Evolutionary conservation across 1,140 invertebrate genomes (phyloP).

Genomic region (Tetragnatha versicolor): DNA sequence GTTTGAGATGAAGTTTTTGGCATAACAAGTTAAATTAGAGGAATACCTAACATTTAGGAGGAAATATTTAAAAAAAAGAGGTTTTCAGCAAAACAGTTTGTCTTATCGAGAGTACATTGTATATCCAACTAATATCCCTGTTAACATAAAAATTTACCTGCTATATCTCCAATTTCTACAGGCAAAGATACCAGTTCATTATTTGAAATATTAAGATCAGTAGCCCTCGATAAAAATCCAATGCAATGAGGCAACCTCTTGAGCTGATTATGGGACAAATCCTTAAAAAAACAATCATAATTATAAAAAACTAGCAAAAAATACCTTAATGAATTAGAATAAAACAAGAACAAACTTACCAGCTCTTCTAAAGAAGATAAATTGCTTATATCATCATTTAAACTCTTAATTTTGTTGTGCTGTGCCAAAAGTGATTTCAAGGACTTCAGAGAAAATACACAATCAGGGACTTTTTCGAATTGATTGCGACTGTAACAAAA

Average conservation of each 20-base stretch:
- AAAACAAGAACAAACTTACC: constrained; percentile 60
- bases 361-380: constrained; percentile 64
- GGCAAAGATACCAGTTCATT: constrained; percentile 70
- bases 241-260: constrained; percentile 68
- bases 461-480: constrained; percentile 61
- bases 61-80: too few relatives aligned
- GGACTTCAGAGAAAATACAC: constrained; percentile 60
- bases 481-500: constrained; percentile 64
- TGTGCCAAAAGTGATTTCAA: constrained; percentile 62
- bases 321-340: background rate
- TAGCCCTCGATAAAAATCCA: constrained; percentile 70
- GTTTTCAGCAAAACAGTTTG: too few relatives aligned
- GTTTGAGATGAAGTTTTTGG: too few relatives aligned
- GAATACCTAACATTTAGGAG: too few relatives aligned
- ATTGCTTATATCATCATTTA: constrained; percentile 63
- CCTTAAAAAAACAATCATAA: constrained; percentile 63
- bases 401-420: constrained; percentile 62
- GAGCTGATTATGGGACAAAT: constrained; percentile 72
- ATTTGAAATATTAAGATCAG: constrained; percentile 69
- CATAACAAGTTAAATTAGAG: too few relatives aligned
- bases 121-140: background rate
- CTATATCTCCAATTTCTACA: constrained; percentile 69
- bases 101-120: too few relatives aligned
- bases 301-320: background rate
- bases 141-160: constrained; percentile 62